phyloP scores from a whole-genome alignment of 1,140 invertebrate species.

The Nebria ingens region DNA sequence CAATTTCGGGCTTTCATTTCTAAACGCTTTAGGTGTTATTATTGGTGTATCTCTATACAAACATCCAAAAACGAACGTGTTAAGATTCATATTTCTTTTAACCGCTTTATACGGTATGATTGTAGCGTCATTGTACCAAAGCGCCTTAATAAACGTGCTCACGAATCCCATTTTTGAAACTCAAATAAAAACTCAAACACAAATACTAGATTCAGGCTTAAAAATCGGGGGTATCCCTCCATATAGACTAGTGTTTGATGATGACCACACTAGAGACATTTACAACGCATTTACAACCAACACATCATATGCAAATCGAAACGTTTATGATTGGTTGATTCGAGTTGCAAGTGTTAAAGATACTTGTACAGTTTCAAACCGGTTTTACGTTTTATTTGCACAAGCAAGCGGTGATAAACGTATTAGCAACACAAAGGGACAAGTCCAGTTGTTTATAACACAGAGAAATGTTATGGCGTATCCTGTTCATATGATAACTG shows the following conservation, averaged over 20 bases:
- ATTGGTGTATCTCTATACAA: background rate
- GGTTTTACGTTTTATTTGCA: background rate
- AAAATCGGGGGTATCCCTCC: background rate
- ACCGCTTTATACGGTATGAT: background rate
- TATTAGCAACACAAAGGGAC: background rate
- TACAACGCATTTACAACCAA: background rate
- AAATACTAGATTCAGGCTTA: background rate
- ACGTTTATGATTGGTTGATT: background rate
- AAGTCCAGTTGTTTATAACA: background rate
- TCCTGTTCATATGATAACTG: background rate
- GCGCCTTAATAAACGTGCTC: background rate
- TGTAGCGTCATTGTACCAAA: background rate
- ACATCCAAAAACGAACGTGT: background rate
- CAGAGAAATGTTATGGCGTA: background rate
- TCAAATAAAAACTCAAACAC: background rate
- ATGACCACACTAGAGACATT: background rate
- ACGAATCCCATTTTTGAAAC: background rate
- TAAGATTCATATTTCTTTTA: background rate
- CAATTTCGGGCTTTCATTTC: background rate
- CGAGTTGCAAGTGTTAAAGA: constrained; percentile 2
- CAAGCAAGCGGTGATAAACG: background rate
- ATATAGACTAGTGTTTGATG: background rate
- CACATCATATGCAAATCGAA: background rate
- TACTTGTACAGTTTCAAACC: background rate
- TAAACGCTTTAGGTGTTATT: background rate